Conservation (phyloP, 1,140 invertebrate species). For the Calephelis virginiensis region DNA sequence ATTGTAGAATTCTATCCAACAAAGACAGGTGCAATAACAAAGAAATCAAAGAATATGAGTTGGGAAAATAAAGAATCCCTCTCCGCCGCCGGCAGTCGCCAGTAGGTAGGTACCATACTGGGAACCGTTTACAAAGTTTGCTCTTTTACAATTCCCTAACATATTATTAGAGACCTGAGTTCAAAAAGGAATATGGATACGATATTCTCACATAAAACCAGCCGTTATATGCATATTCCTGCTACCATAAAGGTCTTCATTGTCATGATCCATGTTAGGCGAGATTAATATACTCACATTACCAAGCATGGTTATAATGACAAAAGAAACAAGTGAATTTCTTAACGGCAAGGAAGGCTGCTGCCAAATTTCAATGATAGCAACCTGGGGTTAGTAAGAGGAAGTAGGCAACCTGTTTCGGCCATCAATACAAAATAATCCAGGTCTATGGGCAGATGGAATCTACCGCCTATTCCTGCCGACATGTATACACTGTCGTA, state of each 20-base stretch:
- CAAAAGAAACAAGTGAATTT: no score
- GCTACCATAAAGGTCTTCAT: neutral
- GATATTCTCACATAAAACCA: slow-evolving; percentile 18
- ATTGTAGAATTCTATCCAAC: neutral
- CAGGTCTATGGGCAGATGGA: no score
- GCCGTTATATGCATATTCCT: neutral
- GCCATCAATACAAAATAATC: no score
- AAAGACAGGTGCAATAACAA: slow-evolving; percentile 6
- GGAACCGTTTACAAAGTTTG: slow-evolving; percentile 40
- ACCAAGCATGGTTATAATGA: no score
- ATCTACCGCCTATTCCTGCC: no score
- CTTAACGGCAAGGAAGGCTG: no score
- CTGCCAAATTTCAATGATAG: no score
- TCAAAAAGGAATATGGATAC: slow-evolving; percentile 32
- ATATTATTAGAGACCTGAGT: slow-evolving; percentile 32
- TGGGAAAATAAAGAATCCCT: slow-evolving; percentile 19
- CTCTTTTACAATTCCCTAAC: slow-evolving; percentile 49
- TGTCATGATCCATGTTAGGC: neutral
- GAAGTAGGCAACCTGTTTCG: no score
- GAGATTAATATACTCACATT: neutral
- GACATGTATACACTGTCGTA: no score
- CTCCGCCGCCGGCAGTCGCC: neutral
- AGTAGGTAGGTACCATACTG: neutral
- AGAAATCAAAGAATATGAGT: slow-evolving; percentile 32
- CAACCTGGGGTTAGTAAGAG: no score